Evolutionary conservation across 2,113 vertebrate species (phyloP).

Genomic region (Elephantulus edwardii): DNA sequence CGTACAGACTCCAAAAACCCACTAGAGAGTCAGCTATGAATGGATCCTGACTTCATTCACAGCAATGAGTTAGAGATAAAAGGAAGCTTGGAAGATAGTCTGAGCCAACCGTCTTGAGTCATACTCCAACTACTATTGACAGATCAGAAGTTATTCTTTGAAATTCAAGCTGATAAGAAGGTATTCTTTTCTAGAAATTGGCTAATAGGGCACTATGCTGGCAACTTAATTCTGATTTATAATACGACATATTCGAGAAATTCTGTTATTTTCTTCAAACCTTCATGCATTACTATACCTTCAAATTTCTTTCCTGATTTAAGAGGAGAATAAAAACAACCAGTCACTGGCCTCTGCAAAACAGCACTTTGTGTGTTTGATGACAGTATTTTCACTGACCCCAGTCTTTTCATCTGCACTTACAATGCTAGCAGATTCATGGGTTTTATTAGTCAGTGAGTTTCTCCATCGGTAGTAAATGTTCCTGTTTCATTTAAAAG

Average conservation of each 20-base stretch:
- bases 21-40: too few species aligned
- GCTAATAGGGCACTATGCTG: neutral
- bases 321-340: neutral
- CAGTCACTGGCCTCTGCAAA: neutral
- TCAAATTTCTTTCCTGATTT: neutral
- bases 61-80: too few species aligned
- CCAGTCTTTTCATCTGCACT: neutral
- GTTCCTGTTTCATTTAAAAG: constrained; percentile 4
- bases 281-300: neutral
- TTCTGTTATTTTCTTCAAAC: neutral
- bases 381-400: neutral
- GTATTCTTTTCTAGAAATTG: neutral
- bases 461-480: neutral
- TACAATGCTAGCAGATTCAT: neutral
- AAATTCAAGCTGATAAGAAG: neutral
- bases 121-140: neutral
- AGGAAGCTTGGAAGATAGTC: neutral
- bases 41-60: too few species aligned
- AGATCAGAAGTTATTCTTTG: too few species aligned
- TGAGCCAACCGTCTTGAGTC: neutral
- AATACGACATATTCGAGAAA: neutral
- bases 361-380: neutral
- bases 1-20: too few species aligned
- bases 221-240: neutral
- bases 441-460: neutral